phyloP scores from a whole-genome alignment of 2,888 invertebrate species.

The Ditula angustiorana region DNA sequence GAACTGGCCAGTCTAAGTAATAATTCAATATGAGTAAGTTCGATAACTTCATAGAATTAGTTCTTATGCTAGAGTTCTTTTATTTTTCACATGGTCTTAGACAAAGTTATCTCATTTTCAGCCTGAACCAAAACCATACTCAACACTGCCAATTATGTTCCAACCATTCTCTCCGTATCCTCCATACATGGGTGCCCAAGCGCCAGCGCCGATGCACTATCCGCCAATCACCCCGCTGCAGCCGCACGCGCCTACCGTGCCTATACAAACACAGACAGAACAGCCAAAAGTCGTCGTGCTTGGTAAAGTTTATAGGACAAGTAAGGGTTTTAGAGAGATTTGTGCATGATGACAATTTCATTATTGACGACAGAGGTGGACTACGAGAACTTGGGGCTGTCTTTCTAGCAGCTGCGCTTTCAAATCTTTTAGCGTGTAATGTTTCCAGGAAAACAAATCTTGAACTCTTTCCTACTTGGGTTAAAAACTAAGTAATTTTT shows the following conservation, averaged over 20 bases:
- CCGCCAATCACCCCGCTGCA: conserved; percentile 73
- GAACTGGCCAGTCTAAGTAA: no score
- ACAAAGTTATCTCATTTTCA: conserved; percentile 70
- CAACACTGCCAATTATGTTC: conserved; percentile 77
- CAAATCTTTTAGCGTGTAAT: no score
- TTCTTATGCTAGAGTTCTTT: no score
- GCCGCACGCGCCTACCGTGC: conserved; percentile 57
- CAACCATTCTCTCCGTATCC: conserved; percentile 77
- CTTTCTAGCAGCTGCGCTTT: not conserved
- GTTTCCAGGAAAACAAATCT: no score
- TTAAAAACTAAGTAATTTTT: no score
- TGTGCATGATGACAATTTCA: conserved; percentile 27
- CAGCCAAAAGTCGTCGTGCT: conserved; percentile 83
- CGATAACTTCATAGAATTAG: no score
- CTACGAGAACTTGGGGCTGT: not conserved
- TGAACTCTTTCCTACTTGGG: no score
- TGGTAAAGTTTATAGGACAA: conserved; percentile 68
- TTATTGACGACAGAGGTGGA: not conserved
- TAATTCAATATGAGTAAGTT: no score
- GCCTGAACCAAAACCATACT: conserved; percentile 78
- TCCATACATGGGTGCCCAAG: conserved; percentile 65
- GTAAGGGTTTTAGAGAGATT: conserved; percentile 35
- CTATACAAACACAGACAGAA: conserved; percentile 71
- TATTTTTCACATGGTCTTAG: not conserved
- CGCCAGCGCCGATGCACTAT: conserved; percentile 74